Base-by-base conservation (phyloP, 2,797 vertebrate species). In the Pitangus sulphuratus region DNA sequence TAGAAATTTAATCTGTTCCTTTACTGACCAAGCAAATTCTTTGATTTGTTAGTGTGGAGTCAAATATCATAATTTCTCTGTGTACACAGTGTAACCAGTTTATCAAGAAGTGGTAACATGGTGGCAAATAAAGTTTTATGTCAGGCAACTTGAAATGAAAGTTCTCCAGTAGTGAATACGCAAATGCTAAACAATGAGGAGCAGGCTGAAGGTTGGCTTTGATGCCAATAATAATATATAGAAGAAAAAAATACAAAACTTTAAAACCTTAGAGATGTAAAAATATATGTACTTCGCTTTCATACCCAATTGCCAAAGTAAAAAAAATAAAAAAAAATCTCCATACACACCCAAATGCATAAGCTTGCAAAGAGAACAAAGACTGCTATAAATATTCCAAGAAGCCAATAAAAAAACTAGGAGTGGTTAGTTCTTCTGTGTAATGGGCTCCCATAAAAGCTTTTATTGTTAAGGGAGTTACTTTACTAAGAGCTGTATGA, bases 381-480 rank as follows among this genome's bases (percentile, higher is more conserved):
- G 97, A 56, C 96, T 96, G 95, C 98, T 97, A 97, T 98, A 98
- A 98, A 98, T 98, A 98, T 98, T 98, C 97, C 92, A 97, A 98
- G 95, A 97, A 98, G 94, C 97, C 97, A 98, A 96, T 98, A 98
- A 98, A 98, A 95, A 97, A 97, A 93, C 84, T 95, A 97, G 97
- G 97, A 98, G 97, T 97, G 97, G 97, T 97, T 98, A 97, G 97
- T 97, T 97, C 96, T 97, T 93, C 93, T 93, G 85, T 93, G 97
- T 98, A 98, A 98, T 98, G 97, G 97, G 95, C 91, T 96, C 84
- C 98, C 91, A 98, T 98, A 98, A 98, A 98, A 98, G 98, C 97
- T 98, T 98, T 98, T 98, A 98, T 98, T 98, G 98, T 98, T 97
- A 96, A 96, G 89, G 97, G 97, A 98, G 97, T 98, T 97, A 97